Base-by-base conservation (phyloP, 2,888 invertebrate species). In the Diadegma fenestrale region DNA sequence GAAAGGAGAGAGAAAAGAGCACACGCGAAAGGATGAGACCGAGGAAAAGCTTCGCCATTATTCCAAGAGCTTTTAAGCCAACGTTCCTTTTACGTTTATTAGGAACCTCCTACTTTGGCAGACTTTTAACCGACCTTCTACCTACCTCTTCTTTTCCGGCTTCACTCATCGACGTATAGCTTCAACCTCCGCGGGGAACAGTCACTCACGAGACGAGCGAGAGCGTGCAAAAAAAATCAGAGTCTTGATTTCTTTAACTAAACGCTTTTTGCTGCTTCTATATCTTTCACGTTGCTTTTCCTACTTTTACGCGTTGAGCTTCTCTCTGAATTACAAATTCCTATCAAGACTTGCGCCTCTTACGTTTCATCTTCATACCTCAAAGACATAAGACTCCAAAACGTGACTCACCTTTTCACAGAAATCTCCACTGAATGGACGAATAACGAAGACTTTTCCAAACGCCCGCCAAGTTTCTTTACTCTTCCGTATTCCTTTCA, bases 81-180 rank as follows among this genome's bases (percentile, higher is more conserved):
- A 89, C 89, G 90, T 90, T 85, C 88, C 91, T 89, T 89, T 91
- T 91, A 91, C 90, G 91, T 90, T 91, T 88, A 91, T 91, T 91
- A 90, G 91, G 89, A 91, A 89, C 88, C 89, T 90, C 90, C 89
- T 82, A 89, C 88, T 88, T 89, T 88, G 89, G 89, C 87, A 87
- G 89, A 88, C 90, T 90, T 90, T 90, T 89, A 90, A 89, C 89
- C 89, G 87, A 79, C 88, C 84, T 71, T 68, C 51, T 43, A 19
- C n/a, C 51, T 54, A 19, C 26, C 77, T 78, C 84, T 73, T 71
- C 64, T 64, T 82, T 69, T 76, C 72, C 76, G 72, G 72, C 75
- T 75, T 68, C 77, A 54, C 66, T 83, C 83, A 83, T 86, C 83
- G 85, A 83, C 80, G 79, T 82, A 69, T 69, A 80, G 64, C 75